Evolutionary conservation across 2,888 invertebrate genomes (phyloP).

Genomic region (Parasteatoda lunata): DNA sequence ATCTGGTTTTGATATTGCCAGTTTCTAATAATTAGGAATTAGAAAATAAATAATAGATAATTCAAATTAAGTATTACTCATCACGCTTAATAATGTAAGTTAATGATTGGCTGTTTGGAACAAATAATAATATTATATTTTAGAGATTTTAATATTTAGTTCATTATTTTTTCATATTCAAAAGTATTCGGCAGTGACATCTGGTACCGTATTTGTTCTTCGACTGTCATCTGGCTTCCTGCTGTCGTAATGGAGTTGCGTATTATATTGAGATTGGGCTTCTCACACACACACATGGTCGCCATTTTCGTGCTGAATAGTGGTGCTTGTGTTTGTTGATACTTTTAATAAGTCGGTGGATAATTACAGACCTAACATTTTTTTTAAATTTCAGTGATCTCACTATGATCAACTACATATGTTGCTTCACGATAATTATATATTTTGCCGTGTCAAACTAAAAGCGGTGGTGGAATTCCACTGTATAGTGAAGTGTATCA

Average conservation of each 20-base stretch:
- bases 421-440: conserved; percentile 67
- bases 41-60: background rate
- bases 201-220: conserved; percentile 60
- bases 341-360: conserved; percentile 48
- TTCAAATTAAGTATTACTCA: conserved; percentile 8
- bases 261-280: conserved; percentile 62
- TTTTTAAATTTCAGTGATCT: conserved; percentile 61
- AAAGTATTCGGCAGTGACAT: conserved; percentile 56
- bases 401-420: conserved; percentile 69
- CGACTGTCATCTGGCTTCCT: conserved; percentile 68
- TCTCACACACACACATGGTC: conserved; percentile 57
- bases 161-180: too few relatives aligned
- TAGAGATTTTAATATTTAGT: conserved; percentile 39
- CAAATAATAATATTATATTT: conserved; percentile 22
- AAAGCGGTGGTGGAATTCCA: conserved; percentile 61
- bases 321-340: conserved; percentile 64
- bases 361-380: conserved; percentile 51
- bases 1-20: conserved; percentile 5
- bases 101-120: background rate
- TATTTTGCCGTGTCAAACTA: conserved; percentile 59
- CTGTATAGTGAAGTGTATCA: conserved; percentile 63
- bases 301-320: conserved; percentile 66
- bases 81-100: background rate
- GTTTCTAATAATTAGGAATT: background rate
- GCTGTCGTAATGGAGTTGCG: conserved; percentile 66